These are phyloP conservation scores for Notodromas monacha DNA, from an alignment of 2,888 invertebrate species.

Conservation along the genomic window DNA sequence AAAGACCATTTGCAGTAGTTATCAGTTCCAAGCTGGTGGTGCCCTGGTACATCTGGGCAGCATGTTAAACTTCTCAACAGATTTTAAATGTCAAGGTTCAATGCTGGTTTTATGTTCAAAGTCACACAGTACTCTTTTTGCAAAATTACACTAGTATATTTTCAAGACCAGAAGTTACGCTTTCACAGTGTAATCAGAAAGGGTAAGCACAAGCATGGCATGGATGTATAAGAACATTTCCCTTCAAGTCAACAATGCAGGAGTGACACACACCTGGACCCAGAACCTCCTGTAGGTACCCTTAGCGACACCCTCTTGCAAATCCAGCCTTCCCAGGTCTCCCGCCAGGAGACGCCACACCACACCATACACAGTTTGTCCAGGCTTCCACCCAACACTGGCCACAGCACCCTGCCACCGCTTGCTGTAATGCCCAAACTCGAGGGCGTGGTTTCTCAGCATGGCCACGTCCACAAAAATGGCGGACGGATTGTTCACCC, in stretches of 20 bases:
- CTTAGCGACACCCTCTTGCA: conserved; percentile 18
- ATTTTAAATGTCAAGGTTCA: no score
- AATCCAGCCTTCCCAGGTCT: conserved; percentile 30
- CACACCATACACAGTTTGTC: conserved; percentile 31
- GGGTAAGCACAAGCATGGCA: no score
- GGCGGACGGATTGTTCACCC: conserved; percentile 38
- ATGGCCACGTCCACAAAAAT: no score
- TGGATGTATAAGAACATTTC: conserved; percentile 11
- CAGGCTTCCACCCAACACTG: conserved; percentile 33
- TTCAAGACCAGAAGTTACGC: no score
- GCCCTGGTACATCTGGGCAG: no score
- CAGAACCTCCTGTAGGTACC: conserved; percentile 37
- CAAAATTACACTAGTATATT: no score
- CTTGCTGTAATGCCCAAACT: conserved; percentile 18
- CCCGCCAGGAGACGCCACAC: conserved; percentile 33
- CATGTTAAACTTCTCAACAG: no score
- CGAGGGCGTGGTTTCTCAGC: conserved; percentile 16
- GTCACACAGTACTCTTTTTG: no score
- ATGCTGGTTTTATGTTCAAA: no score
- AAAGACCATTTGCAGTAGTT: no score
- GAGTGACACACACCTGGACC: conserved; percentile 31
- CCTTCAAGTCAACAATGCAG: conserved; percentile 25
- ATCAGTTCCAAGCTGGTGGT: no score
- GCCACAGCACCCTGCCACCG: conserved; percentile 50
- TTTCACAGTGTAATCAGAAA: no score